Base-by-base conservation (phyloP, 2,113 vertebrate genomes). In the Otolemur garnettii region DNA sequence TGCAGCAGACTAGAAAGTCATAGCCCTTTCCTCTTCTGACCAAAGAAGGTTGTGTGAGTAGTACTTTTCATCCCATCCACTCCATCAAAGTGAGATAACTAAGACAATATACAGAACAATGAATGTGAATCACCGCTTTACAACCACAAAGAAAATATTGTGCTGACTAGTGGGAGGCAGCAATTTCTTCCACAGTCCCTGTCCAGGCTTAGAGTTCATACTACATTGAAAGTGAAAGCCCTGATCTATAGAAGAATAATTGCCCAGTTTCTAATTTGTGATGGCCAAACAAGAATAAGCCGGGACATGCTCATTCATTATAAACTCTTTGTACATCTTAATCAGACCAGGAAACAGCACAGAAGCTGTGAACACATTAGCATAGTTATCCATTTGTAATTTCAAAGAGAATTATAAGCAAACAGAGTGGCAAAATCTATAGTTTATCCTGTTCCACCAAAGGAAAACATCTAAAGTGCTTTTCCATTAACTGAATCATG, bases 241-340 rank as follows among this genome's bases (percentile, higher is more conserved):
- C 91, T 91, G 55, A 75, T 96, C 79, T 53, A 83, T 30, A 60
- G 33, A 96, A 85, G 45, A 95, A 97, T 81, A 90, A 93, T 68
- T 50, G 59, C 42, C 87, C n/a, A 13, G 22, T 50, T 92, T 94
- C 72, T 0, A 0, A 88, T 59, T 80, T 95, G 66, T 96, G 91
- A 90, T 88, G 97, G 96, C 68, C 96, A 97, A 98, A 98, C 82
- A 96, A 98, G 94, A 96, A 82, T 84, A 96, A 96, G 75, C 72
- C 92, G 33, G 45, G 92, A 35, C 83, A 91, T 50, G 42, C 24
- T 95, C 13, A 24, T 82, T 85, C 89, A 96, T 87, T 82, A 75
- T 57, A 87, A 75, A n/a, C 75, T 57, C 90, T 80, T 71, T 33
- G 74, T 89, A 74, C 88, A 95, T 96, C 77, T 97, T 97, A 98